These are phyloP conservation scores for Camponotus pennsylvanicus DNA, from an alignment of 1,140 invertebrate genomes.

Conservation along the genomic window DNA sequence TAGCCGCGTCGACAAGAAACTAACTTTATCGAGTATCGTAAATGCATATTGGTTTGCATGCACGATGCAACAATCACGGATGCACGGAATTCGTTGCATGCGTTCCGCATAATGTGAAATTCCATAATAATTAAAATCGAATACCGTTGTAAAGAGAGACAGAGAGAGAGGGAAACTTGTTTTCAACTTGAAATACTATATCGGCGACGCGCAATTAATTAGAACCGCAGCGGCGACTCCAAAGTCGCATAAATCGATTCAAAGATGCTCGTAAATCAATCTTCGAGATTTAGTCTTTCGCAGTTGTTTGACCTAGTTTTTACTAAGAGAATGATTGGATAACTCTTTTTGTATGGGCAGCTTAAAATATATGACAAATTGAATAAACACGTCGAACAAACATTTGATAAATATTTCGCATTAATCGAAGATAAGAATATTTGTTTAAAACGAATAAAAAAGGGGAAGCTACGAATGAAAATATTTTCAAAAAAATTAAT, in stretches of 20 bases:
- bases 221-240: conserved; percentile 23
- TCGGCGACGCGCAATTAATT: conserved; percentile 52
- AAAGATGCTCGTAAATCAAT: conserved; percentile 42
- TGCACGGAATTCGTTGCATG: conserved; percentile 37
- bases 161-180: conserved; percentile 29
- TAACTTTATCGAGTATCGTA: conserved; percentile 23
- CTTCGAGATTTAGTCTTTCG: conserved; percentile 41
- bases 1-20: conserved; percentile 18
- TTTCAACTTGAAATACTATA: conserved; percentile 47
- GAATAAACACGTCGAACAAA: conserved; percentile 21
- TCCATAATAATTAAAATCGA: conserved; percentile 54
- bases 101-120: conserved; percentile 47
- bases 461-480: neutral
- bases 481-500: neutral
- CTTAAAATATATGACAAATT: conserved; percentile 21
- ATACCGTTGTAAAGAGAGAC: conserved; percentile 10
- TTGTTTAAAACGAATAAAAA: conserved; percentile 37
- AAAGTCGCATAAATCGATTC: conserved; percentile 61
- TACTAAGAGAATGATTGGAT: conserved; percentile 64
- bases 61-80: conserved; percentile 27
- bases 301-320: conserved; percentile 69
- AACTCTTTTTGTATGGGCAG: conserved; percentile 4
- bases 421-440: neutral
- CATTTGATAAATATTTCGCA: conserved; percentile 25
- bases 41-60: conserved; percentile 25